These are phyloP conservation scores for Drosophila fungiperda DNA, from an alignment of 2,888 invertebrate species.

Conservation along the genomic window DNA sequence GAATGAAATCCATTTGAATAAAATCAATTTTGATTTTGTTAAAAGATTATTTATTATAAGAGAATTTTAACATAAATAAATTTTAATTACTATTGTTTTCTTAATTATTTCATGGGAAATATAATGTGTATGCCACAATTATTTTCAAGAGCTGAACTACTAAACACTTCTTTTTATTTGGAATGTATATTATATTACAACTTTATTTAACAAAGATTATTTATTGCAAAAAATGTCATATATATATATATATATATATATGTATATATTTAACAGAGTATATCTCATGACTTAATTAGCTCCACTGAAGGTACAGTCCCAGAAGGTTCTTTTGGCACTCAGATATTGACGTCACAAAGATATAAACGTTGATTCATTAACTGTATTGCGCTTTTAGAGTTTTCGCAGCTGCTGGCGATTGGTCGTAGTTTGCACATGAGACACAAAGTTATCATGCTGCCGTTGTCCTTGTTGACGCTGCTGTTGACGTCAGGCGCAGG, in stretches of 20 bases:
- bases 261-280: neutral
- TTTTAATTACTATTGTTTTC: too few species aligned
- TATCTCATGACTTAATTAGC: neutral
- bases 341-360: neutral
- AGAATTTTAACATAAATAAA: too few species aligned
- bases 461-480: conserved; percentile 35
- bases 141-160: too few species aligned
- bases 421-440: conserved; percentile 13
- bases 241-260: neutral
- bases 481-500: conserved; percentile 18
- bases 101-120: too few species aligned
- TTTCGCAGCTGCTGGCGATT: conserved; percentile 8
- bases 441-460: conserved; percentile 47
- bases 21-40: too few species aligned
- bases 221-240: neutral
- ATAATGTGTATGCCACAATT: too few species aligned
- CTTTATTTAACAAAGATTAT: neutral
- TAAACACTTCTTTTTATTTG: neutral
- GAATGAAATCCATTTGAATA: neutral
- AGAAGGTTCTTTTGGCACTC: neutral
- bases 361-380: conserved; percentile 6
- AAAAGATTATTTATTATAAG: too few species aligned
- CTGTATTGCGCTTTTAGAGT: conserved; percentile 5
- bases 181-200: too few species aligned
- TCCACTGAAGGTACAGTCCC: neutral